Percentiles rank a stretch among this genome's conserved stretches.
phyloP scores from a whole-genome alignment of 2,113 vertebrate genomes.

The Nothoprocta pentlandii region DNA sequence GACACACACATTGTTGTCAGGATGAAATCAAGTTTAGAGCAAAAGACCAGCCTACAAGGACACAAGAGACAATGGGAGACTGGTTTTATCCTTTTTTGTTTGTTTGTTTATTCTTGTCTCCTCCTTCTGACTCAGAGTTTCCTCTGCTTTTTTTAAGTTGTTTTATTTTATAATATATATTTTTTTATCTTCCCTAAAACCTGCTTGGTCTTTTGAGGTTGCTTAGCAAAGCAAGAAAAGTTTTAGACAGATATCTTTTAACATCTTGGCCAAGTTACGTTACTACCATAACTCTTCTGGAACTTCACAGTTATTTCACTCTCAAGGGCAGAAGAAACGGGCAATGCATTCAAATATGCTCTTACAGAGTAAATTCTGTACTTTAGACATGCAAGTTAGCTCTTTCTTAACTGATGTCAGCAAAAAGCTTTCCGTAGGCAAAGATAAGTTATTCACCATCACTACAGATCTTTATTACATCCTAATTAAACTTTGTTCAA shows the following conservation, averaged over 20 bases:
- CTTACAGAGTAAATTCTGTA: neutral
- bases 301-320: neutral
- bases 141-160: neutral
- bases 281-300: neutral
- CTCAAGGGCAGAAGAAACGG: neutral
- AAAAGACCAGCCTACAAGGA: neutral
- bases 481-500: neutral
- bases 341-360: neutral
- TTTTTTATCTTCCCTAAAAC: too few species aligned
- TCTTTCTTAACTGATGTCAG: neutral
- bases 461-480: neutral
- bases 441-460: neutral
- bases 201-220: neutral
- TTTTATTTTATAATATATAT: neutral
- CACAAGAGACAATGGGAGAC: neutral
- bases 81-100: neutral
- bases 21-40: neutral
- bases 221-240: neutral
- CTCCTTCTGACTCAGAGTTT: neutral
- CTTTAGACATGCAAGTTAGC: neutral
- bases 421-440: neutral
- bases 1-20: neutral
- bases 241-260: neutral
- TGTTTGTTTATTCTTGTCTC: neutral
- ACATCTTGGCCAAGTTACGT: neutral